Evolutionary conservation across 2,113 vertebrate species (phyloP).

Genomic region (Chaetodon trifascialis): DNA sequence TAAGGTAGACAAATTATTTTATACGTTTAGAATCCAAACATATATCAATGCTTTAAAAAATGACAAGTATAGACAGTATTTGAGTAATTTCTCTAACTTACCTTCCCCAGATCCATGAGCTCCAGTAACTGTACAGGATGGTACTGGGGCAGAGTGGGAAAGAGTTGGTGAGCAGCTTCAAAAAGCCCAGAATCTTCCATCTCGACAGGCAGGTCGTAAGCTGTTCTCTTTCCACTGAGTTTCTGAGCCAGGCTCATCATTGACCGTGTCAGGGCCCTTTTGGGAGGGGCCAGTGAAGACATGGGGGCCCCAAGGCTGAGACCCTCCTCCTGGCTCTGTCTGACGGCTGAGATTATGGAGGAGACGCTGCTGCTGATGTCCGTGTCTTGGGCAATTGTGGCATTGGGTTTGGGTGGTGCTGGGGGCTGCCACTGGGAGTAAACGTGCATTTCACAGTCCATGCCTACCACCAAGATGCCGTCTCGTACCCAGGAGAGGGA

Average conservation of each 20-base stretch:
- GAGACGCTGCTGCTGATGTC: slow-evolving; percentile 87
- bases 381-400: slow-evolving; percentile 64
- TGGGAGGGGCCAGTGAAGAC: slow-evolving; percentile 85
- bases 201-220: slow-evolving; percentile 89
- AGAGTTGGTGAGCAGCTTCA: slow-evolving; percentile 95
- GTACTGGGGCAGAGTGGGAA: slow-evolving; percentile 96
- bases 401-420: slow-evolving; percentile 76
- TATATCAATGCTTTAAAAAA: background rate
- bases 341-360: slow-evolving; percentile 87
- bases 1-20: slow-evolving; percentile 4
- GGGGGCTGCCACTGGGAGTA: slow-evolving; percentile 98
- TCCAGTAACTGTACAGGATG: slow-evolving; percentile 96
- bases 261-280: slow-evolving; percentile 90
- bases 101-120: slow-evolving; percentile 98
- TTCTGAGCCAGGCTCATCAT: slow-evolving; percentile 98
- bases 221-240: slow-evolving; percentile 93
- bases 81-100: slow-evolving; percentile 65
- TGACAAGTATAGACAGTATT: background rate
- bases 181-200: slow-evolving; percentile 97
- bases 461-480: slow-evolving; percentile 97
- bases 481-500: slow-evolving; percentile 98
- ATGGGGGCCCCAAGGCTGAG: slow-evolving; percentile 64
- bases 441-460: slow-evolving; percentile 99
- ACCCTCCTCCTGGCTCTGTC: slow-evolving; percentile 87
- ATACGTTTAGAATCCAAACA: background rate